These are phyloP conservation scores for Dendropsophus ebraccatus DNA, from an alignment of 2,113 vertebrate species.

Conservation along the genomic window DNA sequence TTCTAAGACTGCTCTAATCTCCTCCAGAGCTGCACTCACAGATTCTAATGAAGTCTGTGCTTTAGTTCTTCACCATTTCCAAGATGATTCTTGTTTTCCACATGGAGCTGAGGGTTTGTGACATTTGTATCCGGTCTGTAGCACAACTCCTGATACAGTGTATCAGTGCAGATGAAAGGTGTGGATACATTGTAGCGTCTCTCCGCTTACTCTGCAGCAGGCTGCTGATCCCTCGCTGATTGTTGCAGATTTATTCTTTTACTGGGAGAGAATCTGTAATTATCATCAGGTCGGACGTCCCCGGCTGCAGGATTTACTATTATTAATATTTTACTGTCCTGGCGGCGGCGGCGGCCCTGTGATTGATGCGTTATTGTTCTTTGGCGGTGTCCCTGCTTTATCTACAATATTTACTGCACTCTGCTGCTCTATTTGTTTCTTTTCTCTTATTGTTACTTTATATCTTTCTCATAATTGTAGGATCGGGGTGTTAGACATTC, in stretches of 20 bases:
- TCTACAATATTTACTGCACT: conserved; percentile 3
- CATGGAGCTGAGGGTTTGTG: neutral
- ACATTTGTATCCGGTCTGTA: no score
- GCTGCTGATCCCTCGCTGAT: neutral
- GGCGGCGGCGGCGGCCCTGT: neutral
- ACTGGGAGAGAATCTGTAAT: conserved; percentile 8
- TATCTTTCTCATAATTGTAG: neutral
- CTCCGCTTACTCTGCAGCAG: no score
- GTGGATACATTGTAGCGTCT: neutral
- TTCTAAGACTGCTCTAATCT: neutral
- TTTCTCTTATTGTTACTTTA: neutral
- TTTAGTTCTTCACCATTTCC: no score
- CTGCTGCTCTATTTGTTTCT: neutral
- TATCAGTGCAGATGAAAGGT: no score
- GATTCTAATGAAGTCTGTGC: neutral
- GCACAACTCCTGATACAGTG: no score
- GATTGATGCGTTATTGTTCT: neutral
- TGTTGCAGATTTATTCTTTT: conserved; percentile 25
- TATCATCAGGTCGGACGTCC: neutral
- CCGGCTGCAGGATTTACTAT: neutral
- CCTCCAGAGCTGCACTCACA: neutral
- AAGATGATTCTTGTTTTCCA: neutral
- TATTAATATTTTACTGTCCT: conserved; percentile 32
- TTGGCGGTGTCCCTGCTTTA: neutral
- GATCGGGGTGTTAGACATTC: no score